Conservation (phyloP, 92 coral and sea anemone genomes). For the Phenganax stokvisi region DNA sequence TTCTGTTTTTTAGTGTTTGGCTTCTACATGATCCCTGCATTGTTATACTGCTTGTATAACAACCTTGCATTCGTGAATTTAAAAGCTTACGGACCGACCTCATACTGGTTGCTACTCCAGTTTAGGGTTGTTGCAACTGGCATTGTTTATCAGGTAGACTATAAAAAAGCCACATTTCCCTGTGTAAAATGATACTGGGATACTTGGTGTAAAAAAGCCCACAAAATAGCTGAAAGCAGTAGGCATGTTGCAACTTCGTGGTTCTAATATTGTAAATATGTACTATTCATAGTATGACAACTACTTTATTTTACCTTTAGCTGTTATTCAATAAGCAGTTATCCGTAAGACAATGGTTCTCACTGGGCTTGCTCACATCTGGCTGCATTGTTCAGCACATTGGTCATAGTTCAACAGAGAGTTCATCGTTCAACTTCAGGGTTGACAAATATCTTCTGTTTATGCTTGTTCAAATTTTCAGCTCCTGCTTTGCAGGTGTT, state of each 20-base stretch:
- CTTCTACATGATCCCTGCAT: conserved; percentile 83
- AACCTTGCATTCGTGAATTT: conserved; percentile 94
- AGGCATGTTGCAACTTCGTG: too few species aligned
- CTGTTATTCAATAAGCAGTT: conserved; percentile 72
- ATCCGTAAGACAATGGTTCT: conserved; percentile 78
- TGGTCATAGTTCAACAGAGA: conserved; percentile 42
- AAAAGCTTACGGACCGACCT: conserved; percentile 89
- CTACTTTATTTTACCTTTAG: conserved; percentile 41
- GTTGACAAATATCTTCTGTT: conserved; percentile 71
- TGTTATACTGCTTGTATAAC: conserved; percentile 89
- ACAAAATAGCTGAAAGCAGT: too few species aligned
- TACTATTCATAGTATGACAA: neutral
- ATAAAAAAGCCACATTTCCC: neutral
- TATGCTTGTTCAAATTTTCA: conserved; percentile 86
- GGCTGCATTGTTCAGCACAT: conserved; percentile 87
- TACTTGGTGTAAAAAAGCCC: conserved; percentile 4
- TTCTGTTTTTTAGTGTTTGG: conserved; percentile 55
- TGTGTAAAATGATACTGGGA: neutral
- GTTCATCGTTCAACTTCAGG: conserved; percentile 55
- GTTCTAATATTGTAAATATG: too few species aligned
- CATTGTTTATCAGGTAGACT: conserved; percentile 81
- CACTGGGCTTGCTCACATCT: conserved; percentile 68
- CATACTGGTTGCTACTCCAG: conserved; percentile 84
- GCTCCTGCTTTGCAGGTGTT: conserved; percentile 98
- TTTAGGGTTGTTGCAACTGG: conserved; percentile 95